These are phyloP conservation scores for Muscina levida DNA, from an alignment of 2,888 invertebrate genomes.

Conservation along the genomic window DNA sequence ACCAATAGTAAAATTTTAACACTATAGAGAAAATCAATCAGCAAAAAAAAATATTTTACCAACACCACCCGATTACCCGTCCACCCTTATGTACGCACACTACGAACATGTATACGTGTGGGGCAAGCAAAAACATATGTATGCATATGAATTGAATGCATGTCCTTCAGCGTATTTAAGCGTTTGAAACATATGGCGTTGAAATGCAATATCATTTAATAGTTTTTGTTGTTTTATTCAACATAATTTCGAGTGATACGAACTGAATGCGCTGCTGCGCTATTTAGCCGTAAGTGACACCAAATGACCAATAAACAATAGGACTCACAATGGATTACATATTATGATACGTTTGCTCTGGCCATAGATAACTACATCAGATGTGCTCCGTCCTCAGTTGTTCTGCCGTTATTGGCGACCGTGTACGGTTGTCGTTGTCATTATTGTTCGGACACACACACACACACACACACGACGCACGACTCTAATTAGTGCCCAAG, in stretches of 20 bases:
- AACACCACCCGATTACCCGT: no score
- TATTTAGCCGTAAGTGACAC: slow-evolving; percentile 51
- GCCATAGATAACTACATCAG: slow-evolving; percentile 51
- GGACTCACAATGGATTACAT: slow-evolving; percentile 16
- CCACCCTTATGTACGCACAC: no score
- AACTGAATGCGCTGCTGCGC: slow-evolving; percentile 7
- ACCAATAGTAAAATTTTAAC: no score
- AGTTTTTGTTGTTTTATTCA: slow-evolving; percentile 24
- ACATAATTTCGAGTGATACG: slow-evolving; percentile 17
- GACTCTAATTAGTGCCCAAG: slow-evolving; percentile 65
- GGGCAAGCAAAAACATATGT: no score
- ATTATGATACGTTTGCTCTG: slow-evolving; percentile 43
- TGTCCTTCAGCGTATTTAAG: slow-evolving; percentile 30
- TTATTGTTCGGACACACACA: background rate
- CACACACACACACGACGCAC: slow-evolving; percentile 19
- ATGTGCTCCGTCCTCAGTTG: slow-evolving; percentile 7
- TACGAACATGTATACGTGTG: no score
- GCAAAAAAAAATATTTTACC: no score
- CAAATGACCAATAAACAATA: slow-evolving; percentile 50
- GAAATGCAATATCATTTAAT: slow-evolving; percentile 48
- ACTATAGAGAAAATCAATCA: no score
- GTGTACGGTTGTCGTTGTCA: slow-evolving; percentile 35
- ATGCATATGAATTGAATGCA: background rate
- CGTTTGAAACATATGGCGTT: slow-evolving; percentile 44
- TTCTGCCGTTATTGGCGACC: background rate